Conservation (phyloP, 2,113 vertebrate genomes). For the Falco punctatus region DNA sequence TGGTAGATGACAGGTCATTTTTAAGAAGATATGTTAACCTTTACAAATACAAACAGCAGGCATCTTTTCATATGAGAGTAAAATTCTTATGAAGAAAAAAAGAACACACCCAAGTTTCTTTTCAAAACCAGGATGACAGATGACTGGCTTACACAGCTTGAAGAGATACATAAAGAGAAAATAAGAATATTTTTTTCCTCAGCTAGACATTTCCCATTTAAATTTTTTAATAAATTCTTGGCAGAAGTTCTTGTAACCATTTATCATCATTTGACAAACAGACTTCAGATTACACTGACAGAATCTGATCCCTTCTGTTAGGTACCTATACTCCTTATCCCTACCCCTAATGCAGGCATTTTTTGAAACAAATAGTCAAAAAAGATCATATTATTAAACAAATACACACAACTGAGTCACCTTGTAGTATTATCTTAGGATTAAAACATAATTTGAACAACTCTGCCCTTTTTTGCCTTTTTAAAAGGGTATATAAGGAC, state of each 20-base stretch:
- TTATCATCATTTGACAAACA: neutral
- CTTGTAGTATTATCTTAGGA: neutral
- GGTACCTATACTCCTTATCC: neutral
- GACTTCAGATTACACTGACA: neutral
- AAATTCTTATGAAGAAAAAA: neutral
- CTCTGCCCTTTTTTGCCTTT: neutral
- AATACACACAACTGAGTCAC: neutral
- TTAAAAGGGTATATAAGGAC: neutral
- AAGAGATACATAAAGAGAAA: slow-evolving; percentile 4
- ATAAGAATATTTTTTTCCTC: neutral
- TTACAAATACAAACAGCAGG: neutral
- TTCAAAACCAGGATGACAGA: neutral
- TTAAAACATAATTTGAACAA: neutral
- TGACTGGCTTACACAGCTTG: neutral
- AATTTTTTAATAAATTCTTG: slow-evolving; percentile 10
- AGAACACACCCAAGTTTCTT: neutral
- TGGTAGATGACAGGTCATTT: neutral
- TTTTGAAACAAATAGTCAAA: neutral
- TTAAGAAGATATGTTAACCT: neutral
- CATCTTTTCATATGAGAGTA: neutral
- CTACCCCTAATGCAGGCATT: neutral
- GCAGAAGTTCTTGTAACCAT: neutral
- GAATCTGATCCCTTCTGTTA: neutral
- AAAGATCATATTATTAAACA: neutral
- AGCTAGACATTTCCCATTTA: slow-evolving; percentile 14